Conservation (phyloP, 1,140 invertebrate species). For the Drosophila subobscura region DNA sequence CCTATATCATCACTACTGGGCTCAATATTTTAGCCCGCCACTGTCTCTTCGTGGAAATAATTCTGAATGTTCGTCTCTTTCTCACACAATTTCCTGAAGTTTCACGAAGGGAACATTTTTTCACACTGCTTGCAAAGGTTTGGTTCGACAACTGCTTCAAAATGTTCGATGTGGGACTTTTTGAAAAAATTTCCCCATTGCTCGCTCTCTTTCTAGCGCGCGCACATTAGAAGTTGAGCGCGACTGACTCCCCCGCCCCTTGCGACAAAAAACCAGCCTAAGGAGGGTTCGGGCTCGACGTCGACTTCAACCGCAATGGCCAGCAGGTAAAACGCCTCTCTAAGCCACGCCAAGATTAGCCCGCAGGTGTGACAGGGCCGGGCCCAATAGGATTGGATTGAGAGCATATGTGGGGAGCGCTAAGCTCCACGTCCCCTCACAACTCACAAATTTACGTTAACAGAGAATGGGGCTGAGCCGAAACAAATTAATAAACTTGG, state of each 20-base stretch:
- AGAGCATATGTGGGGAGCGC: neutral
- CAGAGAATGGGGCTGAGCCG: neutral
- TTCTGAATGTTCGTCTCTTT: too few species aligned
- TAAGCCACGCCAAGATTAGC: too few species aligned
- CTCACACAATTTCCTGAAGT: too few species aligned
- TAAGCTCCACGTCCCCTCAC: conserved; percentile 11
- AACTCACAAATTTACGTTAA: conserved; percentile 19
- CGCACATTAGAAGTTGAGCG: conserved; percentile 24
- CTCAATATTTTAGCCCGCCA: too few species aligned
- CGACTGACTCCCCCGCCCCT: conserved; percentile 7
- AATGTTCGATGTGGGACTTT: too few species aligned
- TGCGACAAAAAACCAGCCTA: conserved; percentile 7
- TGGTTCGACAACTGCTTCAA: too few species aligned
- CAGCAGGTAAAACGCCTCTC: conserved; percentile 4
- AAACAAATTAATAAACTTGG: conserved; percentile 68
- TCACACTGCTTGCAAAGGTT: too few species aligned
- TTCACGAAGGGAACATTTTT: neutral
- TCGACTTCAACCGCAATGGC: conserved; percentile 20
- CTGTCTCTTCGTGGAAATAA: too few species aligned
- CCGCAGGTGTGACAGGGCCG: conserved; percentile 8
- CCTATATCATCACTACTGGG: too few species aligned
- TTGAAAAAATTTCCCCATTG: too few species aligned
- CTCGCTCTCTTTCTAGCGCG: conserved; percentile 7
- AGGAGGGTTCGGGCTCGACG: too few species aligned
- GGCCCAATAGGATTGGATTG: conserved; percentile 59